Percentiles rank a stretch among this genome's conserved stretches.
Evolutionary conservation across 1,140 invertebrate species (phyloP).

Genomic region (Himalopsyche phryganea): DNA sequence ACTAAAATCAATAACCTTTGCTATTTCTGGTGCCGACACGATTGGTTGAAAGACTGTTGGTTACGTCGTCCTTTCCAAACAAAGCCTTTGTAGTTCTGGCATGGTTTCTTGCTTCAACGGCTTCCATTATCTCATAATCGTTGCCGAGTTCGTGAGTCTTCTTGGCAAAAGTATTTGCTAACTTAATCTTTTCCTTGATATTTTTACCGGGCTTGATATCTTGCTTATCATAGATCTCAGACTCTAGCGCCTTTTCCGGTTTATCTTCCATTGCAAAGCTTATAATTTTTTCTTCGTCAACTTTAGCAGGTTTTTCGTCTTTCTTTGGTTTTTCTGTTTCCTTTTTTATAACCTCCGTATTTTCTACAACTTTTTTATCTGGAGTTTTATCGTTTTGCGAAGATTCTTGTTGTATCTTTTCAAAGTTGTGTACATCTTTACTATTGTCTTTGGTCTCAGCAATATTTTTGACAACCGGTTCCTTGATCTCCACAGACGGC

Average conservation of each 20-base stretch:
- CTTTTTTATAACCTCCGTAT: slow-evolving; percentile 38
- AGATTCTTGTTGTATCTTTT: slow-evolving; percentile 12
- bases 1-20: too few species aligned
- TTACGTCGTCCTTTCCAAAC: slow-evolving; percentile 43
- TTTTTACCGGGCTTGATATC: slow-evolving; percentile 47
- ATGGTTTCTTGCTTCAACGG: slow-evolving; percentile 56
- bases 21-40: slow-evolving; percentile 45
- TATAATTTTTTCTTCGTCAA: slow-evolving; percentile 46
- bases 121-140: slow-evolving; percentile 57
- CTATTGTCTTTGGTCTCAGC: slow-evolving; percentile 26
- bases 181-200: slow-evolving; percentile 50
- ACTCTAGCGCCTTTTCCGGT: slow-evolving; percentile 45
- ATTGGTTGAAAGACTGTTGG: slow-evolving; percentile 51
- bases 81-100: slow-evolving; percentile 41
- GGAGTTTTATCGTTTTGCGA: slow-evolving; percentile 1
- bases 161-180: slow-evolving; percentile 48
- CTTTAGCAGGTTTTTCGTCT: slow-evolving; percentile 34
- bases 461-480: slow-evolving; percentile 31
- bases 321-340: slow-evolving; percentile 26
- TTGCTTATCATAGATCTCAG: slow-evolving; percentile 38
- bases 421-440: slow-evolving; percentile 24
- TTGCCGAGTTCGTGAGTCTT: slow-evolving; percentile 46
- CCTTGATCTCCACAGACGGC: slow-evolving; percentile 35
- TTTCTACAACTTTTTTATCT: slow-evolving; percentile 36
- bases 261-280: slow-evolving; percentile 50